Evolutionary conservation across 2,797 vertebrate species (phyloP).

Genomic region (Cetoscarus ocellatus): DNA sequence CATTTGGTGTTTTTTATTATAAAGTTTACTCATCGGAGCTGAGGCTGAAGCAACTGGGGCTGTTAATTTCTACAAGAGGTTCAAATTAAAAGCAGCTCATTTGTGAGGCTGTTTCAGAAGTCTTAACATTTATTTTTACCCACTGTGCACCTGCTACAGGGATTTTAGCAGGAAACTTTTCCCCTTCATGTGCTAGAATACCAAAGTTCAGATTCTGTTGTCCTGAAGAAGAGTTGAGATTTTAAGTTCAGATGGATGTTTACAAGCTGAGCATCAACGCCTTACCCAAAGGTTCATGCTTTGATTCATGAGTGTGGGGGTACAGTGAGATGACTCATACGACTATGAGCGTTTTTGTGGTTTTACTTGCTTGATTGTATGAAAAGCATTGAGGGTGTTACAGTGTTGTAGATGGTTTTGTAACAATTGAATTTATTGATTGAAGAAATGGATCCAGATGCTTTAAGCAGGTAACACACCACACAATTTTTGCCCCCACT

Average conservation of each 20-base stretch:
- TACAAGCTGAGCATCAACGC: not conserved
- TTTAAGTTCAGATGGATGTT: not conserved
- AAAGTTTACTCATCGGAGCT: not conserved
- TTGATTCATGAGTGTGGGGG: too few relatives aligned
- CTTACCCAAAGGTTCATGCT: too few relatives aligned
- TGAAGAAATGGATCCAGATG: too few relatives aligned
- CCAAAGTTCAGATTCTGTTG: not conserved
- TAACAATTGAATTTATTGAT: too few relatives aligned
- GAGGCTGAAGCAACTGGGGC: not conserved
- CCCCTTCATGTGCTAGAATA: not conserved
- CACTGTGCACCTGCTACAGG: too few relatives aligned
- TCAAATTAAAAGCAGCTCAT: not conserved
- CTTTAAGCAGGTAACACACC: too few relatives aligned
- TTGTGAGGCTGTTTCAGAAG: not conserved
- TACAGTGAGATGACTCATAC: too few relatives aligned
- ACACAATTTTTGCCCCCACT: too few relatives aligned
- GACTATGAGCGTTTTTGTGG: too few relatives aligned
- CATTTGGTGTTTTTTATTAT: not conserved
- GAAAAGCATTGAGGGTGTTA: too few relatives aligned
- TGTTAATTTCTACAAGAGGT: not conserved
- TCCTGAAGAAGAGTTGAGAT: not conserved
- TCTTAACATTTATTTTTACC: not conserved
- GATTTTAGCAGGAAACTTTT: not conserved
- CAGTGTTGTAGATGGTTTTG: too few relatives aligned
- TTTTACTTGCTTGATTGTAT: too few relatives aligned